Conservation (phyloP, 2,888 invertebrate species). For the Melolontha melolontha region DNA sequence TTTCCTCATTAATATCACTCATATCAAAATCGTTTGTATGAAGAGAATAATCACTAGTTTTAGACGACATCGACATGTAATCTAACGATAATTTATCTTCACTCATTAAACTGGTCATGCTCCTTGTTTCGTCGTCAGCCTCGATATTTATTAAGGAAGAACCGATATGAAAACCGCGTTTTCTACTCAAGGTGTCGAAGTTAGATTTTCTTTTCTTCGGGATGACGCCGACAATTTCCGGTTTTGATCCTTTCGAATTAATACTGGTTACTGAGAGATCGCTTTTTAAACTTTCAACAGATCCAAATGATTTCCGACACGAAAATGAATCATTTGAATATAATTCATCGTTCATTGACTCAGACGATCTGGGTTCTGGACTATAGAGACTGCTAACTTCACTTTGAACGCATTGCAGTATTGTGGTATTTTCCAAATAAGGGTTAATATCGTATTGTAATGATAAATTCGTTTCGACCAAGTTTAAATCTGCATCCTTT, state of each 20-base stretch:
- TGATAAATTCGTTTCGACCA: constrained; percentile 18
- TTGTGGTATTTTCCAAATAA: constrained; percentile 11
- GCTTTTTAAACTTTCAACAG: constrained; percentile 36
- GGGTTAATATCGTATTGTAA: constrained; percentile 25
- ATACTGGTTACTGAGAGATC: constrained; percentile 45
- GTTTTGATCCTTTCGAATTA: constrained; percentile 52
- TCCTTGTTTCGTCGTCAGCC: constrained; percentile 36
- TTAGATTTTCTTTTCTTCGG: constrained; percentile 52
- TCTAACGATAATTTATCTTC: constrained; percentile 28
- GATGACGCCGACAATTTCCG: constrained; percentile 56
- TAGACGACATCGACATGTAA: constrained; percentile 43
- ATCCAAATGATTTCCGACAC: constrained; percentile 25
- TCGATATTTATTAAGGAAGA: constrained; percentile 51
- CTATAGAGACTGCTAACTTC: background rate
- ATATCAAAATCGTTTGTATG: constrained; percentile 49
- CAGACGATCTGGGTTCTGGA: constrained; percentile 3
- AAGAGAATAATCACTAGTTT: constrained; percentile 39
- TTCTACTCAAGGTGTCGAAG: constrained; percentile 55
- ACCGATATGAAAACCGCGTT: constrained; percentile 56
- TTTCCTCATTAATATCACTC: constrained; percentile 50
- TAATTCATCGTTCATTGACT: background rate
- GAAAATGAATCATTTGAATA: constrained; percentile 9
- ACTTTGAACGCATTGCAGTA: constrained; percentile 2
- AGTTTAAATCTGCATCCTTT: background rate
- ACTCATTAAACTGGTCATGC: constrained; percentile 38